Percentiles rank a stretch among this genome's conserved stretches.
phyloP scores from a whole-genome alignment of 2,113 vertebrate genomes.

The Tupaia chinensis region DNA sequence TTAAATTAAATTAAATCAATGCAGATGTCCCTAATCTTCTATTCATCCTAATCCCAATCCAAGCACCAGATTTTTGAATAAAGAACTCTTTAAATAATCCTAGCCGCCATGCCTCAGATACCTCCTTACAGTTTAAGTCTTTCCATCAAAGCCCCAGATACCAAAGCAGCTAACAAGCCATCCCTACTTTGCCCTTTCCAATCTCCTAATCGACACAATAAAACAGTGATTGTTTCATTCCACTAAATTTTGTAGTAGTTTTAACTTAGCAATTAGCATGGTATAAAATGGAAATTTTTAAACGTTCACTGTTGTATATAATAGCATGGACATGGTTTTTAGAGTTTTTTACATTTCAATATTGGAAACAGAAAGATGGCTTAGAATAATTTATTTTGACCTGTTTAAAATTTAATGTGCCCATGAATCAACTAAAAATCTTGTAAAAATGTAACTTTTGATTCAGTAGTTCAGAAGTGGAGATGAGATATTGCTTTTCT shows the following conservation, averaged over 20 bases:
- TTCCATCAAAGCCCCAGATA: neutral
- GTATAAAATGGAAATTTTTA: neutral
- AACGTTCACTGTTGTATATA: neutral
- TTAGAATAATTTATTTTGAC: slow-evolving; percentile 48
- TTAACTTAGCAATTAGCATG: neutral
- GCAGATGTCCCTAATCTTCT: neutral
- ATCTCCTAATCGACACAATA: neutral
- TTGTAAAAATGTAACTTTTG: slow-evolving; percentile 54
- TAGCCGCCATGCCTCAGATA: neutral
- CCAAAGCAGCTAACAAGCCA: neutral
- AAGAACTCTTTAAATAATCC: neutral
- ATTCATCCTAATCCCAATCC: neutral
- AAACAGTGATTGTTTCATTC: neutral
- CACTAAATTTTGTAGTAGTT: neutral
- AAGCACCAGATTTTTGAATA: neutral
- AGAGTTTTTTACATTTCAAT: slow-evolving; percentile 30
- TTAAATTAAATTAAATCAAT: neutral
- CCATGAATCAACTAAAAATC: slow-evolving; percentile 9
- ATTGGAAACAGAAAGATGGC: neutral
- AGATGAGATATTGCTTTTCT: neutral
- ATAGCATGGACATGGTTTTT: neutral
- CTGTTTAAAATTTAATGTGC: slow-evolving; percentile 62
- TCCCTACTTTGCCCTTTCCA: neutral
- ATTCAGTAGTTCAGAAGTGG: neutral
- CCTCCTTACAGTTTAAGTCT: neutral